phyloP scores from a whole-genome alignment of 2,113 vertebrate species.

The Tor tambroides region DNA sequence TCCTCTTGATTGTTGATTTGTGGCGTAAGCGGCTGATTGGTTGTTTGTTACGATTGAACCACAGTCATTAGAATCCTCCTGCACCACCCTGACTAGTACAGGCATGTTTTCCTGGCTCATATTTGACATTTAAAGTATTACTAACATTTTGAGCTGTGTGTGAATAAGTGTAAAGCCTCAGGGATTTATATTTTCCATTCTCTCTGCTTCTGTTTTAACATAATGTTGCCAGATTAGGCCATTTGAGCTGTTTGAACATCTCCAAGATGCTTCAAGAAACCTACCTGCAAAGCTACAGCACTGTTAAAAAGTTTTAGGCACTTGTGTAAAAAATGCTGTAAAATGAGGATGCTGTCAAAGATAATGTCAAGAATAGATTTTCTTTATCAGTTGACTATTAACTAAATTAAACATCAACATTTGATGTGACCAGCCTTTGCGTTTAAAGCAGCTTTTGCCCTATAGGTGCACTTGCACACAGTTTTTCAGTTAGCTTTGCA shows the following conservation, averaged over 20 bases:
- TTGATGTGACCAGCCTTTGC: too few species aligned
- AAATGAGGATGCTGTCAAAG: too few species aligned
- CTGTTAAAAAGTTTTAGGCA: too few species aligned
- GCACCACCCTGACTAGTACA: neutral
- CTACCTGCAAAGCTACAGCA: too few species aligned
- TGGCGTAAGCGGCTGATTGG: neutral
- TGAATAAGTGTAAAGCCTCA: neutral
- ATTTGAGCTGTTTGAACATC: neutral
- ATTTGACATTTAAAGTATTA: neutral
- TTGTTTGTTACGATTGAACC: neutral
- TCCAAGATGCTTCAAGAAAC: too few species aligned
- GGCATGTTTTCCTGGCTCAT: neutral
- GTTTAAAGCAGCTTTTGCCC: too few species aligned
- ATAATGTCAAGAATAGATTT: too few species aligned
- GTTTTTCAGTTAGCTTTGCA: too few species aligned
- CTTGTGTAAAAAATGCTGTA: too few species aligned
- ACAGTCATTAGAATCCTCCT: neutral
- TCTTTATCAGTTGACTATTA: too few species aligned
- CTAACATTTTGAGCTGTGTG: neutral
- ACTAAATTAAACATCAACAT: too few species aligned
- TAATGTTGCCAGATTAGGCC: neutral
- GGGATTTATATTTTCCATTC: neutral
- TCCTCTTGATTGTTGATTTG: conserved; percentile 45
- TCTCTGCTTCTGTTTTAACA: neutral
- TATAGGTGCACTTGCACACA: too few species aligned